Conservation (phyloP, 2,113 vertebrate species). For the Anoplopoma fimbria region DNA sequence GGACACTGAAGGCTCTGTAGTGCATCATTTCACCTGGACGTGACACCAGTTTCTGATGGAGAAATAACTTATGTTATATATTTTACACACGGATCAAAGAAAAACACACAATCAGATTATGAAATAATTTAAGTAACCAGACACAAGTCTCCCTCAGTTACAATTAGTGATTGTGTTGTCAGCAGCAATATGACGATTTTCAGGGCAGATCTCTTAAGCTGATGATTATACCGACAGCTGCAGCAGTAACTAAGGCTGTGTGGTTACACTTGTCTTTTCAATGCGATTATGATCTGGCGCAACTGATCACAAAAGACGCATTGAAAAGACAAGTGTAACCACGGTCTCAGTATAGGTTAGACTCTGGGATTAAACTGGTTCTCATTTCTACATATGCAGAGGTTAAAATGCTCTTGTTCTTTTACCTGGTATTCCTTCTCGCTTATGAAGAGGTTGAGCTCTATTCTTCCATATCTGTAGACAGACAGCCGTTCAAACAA, state of each 20-base stretch:
- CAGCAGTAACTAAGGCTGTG: background rate
- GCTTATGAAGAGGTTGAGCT: conserved; percentile 91
- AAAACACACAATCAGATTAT: background rate
- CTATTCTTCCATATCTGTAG: conserved; percentile 90
- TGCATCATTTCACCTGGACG: conserved; percentile 73
- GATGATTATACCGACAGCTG: background rate
- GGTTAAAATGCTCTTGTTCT: background rate
- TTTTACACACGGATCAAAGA: conserved; percentile 16
- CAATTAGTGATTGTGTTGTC: background rate
- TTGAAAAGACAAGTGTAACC: too few relatives aligned
- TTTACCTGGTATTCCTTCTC: conserved; percentile 91
- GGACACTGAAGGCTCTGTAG: conserved; percentile 87
- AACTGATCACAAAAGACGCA: too few relatives aligned
- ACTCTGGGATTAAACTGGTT: background rate
- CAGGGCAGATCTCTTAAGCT: background rate
- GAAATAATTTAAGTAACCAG: background rate
- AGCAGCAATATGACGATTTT: background rate
- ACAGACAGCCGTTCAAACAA: conserved; percentile 89
- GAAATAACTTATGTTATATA: background rate
- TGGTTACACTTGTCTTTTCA: background rate
- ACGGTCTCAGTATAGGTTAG: too few relatives aligned
- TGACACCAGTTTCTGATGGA: conserved; percentile 84
- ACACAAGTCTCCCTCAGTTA: background rate
- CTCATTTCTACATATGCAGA: background rate
- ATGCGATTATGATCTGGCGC: background rate